Evolutionary conservation across 1,140 invertebrate species (phyloP), one percentile per base, ranked within the genome.

Genomic region (Euwallacea similis): DNA sequence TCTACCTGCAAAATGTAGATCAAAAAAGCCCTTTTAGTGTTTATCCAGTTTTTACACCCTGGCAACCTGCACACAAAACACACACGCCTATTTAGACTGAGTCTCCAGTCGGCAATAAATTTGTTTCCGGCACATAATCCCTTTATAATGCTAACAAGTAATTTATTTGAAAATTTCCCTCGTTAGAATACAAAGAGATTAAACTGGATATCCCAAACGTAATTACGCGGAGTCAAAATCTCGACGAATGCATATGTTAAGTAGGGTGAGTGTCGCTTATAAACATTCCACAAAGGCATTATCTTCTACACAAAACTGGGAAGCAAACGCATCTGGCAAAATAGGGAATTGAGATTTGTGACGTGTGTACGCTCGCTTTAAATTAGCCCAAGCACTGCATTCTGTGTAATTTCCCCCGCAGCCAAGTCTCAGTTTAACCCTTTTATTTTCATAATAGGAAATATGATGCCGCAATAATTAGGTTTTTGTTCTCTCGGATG

Each of bases 181-280:
- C 59, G 42, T 61, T 61, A 42, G 33, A 61, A 43, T 61, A 43
- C 21, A 43, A 61, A 61, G 59, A 61, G 59, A 61, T 61, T 61
- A 61, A 15, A 21, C 42, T n/a, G 16, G 59, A 61, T 61, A 41
- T 61, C 59, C 59, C 59, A 61, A 43, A 61, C 16, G 59, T 61
- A 61, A 61, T 61, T 61, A 61, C 16, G 11, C 59, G 42, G 59
- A 61, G 21, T 33, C 59, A 61, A 41, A 61, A 61, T n/a, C 59
- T 42, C 55, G 55, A 58, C 55, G 55, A 58, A 58, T 58, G 59
- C 59, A 61, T 42, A 43, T 33, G 59, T 61, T 43, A 43, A 61
- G 59, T 61, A 61, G 41, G 8, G 7, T 50, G 46, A 10, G 21
- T 33, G n/a, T 6, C 55, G 55, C 13, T 15, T 33, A 58, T 33